Evolutionary conservation across 2,113 vertebrate genomes (phyloP), one percentile per base, ranked within the genome.

Genomic region (Nyctereutes procyonoides): DNA sequence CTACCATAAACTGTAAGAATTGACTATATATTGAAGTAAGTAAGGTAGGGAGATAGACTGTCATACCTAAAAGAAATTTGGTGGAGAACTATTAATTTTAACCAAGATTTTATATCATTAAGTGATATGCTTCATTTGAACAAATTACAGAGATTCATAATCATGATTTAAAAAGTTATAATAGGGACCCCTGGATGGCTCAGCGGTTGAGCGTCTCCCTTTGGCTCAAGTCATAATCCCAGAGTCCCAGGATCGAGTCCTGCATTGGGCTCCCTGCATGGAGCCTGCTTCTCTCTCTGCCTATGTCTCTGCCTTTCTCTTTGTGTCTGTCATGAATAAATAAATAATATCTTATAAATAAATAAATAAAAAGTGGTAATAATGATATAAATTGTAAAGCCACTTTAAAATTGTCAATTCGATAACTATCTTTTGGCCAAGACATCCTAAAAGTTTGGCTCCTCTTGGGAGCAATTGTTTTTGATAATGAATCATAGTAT

Each of bases 91-190:
- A 62, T 35, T 79, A 76, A 82, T 96, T 92, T 95, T 96, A 26
- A 87, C 28, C 93, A 92, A 97, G 17, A 8, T 91, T 95, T 73
- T 89, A 95, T 82, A 32, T 65, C 7, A 69, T 30, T 85, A 82
- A 80, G 1, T 76, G 58, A 43, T 71, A 58, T 8, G 80, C 51
- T 67, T 35, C 6, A 73, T 53, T 92, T 65, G 73, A 94, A 88
- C 13, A 77, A 92, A 89, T 53, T n/a, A 56, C 0, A 63, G 5
- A 56, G 56, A 83, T 60, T 35, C 5, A 43, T 48, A 79, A 67
- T 86, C 5, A 86, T 71, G 90, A 43, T 28, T 82, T 62, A 71
- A 69, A 2, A 69, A 62, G 15, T 71, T 3, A 88, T 32, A 63
- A 24, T 87, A 43, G 43, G 43, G 43, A 43, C 43, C 43, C 43